A percentile compares a stretch with the other conserved stretches of the same genome.
Evolutionary conservation across 2,113 vertebrate species (phyloP).

Genomic region (Hippocampus comes): DNA sequence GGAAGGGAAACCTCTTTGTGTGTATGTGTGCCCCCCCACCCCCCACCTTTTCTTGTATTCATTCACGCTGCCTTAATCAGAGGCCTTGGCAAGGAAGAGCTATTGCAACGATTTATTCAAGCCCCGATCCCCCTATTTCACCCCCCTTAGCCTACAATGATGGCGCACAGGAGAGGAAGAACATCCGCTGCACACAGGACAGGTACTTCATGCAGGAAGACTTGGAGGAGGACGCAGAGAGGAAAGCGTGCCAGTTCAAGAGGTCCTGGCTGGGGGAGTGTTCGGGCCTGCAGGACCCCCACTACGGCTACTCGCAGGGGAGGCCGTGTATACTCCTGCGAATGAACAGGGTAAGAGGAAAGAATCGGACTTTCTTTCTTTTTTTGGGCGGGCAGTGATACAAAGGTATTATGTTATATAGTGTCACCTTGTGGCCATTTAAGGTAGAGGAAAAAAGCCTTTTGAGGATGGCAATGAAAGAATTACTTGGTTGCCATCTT

Average conservation of each 20-base stretch:
- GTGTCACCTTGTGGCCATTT: conserved; percentile 54
- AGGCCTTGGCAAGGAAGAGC: conserved; percentile 61
- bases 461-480: too few species aligned
- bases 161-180: conserved; percentile 85
- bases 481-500: too few species aligned
- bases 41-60: conserved; percentile 36
- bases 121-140: conserved; percentile 32
- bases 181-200: conserved; percentile 80
- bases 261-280: conserved; percentile 86
- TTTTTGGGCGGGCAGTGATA: background rate
- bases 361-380: background rate
- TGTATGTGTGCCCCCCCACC: conserved; percentile 45
- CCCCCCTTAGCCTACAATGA: conserved; percentile 84
- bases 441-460: too few species aligned
- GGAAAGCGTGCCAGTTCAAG: conserved; percentile 92
- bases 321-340: conserved; percentile 90
- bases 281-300: conserved; percentile 82
- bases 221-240: conserved; percentile 76
- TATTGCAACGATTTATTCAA: conserved; percentile 70
- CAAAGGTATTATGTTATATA: background rate
- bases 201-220: conserved; percentile 86
- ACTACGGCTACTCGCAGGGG: conserved; percentile 87
- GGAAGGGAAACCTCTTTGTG: conserved; percentile 73
- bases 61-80: conserved; percentile 65
- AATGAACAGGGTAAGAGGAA: conserved; percentile 88